Evolutionary conservation across 1,140 invertebrate species (phyloP).

Genomic region (Achroia grisella): DNA sequence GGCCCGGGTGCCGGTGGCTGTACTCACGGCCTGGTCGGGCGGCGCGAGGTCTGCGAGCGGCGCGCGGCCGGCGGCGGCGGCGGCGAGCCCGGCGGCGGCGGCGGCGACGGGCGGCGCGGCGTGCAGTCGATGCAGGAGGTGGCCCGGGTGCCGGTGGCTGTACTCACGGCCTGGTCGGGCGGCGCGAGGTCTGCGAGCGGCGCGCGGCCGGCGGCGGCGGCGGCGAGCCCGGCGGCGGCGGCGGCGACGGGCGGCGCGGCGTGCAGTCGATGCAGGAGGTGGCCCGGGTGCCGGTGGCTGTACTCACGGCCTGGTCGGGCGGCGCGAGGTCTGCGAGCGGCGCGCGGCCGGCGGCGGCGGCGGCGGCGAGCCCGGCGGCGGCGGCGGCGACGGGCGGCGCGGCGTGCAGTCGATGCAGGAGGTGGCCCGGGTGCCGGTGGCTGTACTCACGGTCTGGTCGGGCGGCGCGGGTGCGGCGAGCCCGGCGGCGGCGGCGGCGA

Average conservation of each 20-base stretch:
- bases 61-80: conserved; percentile 84
- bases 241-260: conserved; percentile 90
- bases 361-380: too few relatives aligned
- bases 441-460: too few relatives aligned
- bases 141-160: conserved; percentile 84
- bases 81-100: conserved; percentile 89
- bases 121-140: conserved; percentile 78
- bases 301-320: too few relatives aligned
- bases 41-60: conserved; percentile 89
- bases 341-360: too few relatives aligned
- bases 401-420: too few relatives aligned
- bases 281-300: conserved; percentile 78
- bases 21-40: conserved; percentile 93
- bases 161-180: too few relatives aligned
- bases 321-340: too few relatives aligned
- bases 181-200: conserved; percentile 92
- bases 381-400: too few relatives aligned
- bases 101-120: conserved; percentile 70
- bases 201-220: conserved; percentile 85
- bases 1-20: too few relatives aligned
- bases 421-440: too few relatives aligned
- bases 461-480: background rate
- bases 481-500: too few relatives aligned
- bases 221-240: conserved; percentile 88
- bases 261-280: conserved; percentile 92